These are phyloP conservation scores for Pseudorhiza aurosa DNA, from an alignment of 30 jellyfish, hydroid and myxozoan genomes.

Conservation along the genomic window DNA sequence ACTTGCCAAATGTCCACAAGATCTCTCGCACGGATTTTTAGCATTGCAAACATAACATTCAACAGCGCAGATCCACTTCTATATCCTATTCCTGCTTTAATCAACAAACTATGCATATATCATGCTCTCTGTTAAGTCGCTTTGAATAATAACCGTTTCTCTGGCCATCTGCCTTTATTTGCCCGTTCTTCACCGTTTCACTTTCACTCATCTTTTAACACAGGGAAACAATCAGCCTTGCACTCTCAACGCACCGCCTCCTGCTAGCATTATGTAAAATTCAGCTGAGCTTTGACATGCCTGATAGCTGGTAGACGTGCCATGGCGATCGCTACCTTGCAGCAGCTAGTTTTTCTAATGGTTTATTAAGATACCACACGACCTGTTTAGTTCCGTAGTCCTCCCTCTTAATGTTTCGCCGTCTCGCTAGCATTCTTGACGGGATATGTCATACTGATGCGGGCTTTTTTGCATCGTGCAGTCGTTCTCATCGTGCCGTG, in stretches of 20 bases:
- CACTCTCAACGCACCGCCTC: background rate
- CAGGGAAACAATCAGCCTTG: background rate
- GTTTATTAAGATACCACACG: too few species aligned
- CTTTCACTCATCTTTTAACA: background rate
- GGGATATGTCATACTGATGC: too few species aligned
- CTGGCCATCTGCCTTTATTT: conserved; percentile 37
- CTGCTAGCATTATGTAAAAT: background rate
- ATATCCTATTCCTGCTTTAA: background rate
- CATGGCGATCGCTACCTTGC: too few species aligned
- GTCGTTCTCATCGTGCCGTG: too few species aligned
- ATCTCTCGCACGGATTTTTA: background rate
- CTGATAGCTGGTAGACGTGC: too few species aligned
- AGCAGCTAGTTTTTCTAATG: too few species aligned
- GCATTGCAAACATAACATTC: background rate
- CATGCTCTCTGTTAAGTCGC: background rate
- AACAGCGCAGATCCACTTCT: background rate
- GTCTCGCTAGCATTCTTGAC: too few species aligned
- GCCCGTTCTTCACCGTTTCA: background rate
- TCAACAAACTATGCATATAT: background rate
- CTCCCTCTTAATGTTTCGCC: too few species aligned
- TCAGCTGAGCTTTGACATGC: too few species aligned
- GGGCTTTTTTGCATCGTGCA: too few species aligned
- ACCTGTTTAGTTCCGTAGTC: too few species aligned
- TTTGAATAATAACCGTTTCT: background rate
- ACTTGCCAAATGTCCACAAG: background rate